These are phyloP conservation scores for Caerostris darwini DNA, from an alignment of 1,140 invertebrate species.

Conservation along the genomic window DNA sequence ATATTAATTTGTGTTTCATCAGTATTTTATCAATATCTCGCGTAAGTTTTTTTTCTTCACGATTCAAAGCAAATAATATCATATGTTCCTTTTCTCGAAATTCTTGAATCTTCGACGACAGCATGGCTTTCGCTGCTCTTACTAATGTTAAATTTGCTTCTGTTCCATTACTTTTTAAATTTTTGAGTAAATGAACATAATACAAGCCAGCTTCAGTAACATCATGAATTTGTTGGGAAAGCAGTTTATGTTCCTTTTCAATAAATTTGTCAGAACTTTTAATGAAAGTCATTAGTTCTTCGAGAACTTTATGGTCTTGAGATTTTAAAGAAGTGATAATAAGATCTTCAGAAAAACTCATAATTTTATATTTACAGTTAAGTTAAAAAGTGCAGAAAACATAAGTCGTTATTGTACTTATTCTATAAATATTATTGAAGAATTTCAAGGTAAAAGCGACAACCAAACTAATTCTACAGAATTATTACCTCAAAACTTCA, in stretches of 20 bases:
- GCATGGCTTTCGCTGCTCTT: constrained; percentile 33
- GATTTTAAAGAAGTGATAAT: not conserved
- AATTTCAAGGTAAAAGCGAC: not conserved
- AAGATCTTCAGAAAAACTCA: not conserved
- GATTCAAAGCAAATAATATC: constrained; percentile 43
- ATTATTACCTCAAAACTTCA: constrained; percentile 62
- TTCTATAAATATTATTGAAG: too few species aligned
- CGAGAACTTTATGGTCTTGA: not conserved
- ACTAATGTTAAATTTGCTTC: not conserved
- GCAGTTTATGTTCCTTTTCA: constrained; percentile 29
- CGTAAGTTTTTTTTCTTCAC: constrained; percentile 31
- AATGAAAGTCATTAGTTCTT: not conserved
- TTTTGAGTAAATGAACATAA: not conserved
- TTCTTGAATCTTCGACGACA: not conserved
- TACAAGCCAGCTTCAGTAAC: constrained; percentile 28
- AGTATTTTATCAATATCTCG: constrained; percentile 48
- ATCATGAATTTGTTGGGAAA: constrained; percentile 37
- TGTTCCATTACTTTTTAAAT: not conserved
- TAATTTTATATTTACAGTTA: not conserved
- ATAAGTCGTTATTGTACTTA: too few species aligned
- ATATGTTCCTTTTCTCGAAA: constrained; percentile 29
- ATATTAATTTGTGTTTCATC: constrained; percentile 18
- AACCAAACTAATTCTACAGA: not conserved
- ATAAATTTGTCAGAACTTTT: constrained; percentile 30
- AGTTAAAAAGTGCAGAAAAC: not conserved